A percentile compares a stretch with the other conserved stretches of the same genome.
These are phyloP conservation scores for Austrofundulus limnaeus DNA, from an alignment of 2,113 vertebrate species.

Conservation along the genomic window DNA sequence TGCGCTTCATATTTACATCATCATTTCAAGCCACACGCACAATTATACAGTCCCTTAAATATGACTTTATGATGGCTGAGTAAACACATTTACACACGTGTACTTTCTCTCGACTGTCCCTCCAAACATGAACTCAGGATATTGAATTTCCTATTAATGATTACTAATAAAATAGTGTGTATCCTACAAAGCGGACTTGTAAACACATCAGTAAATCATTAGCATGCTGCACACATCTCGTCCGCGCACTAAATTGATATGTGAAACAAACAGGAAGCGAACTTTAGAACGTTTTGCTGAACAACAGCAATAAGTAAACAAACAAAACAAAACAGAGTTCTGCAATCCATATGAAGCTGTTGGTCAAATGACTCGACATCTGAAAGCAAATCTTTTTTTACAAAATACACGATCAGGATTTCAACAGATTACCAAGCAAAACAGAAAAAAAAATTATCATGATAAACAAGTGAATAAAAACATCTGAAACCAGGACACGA, in stretches of 20 bases:
- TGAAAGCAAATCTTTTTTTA: too few relatives aligned
- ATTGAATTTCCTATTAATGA: constrained; percentile 44
- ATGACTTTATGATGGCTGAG: constrained; percentile 29
- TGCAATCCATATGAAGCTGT: too few relatives aligned
- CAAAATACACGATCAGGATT: too few relatives aligned
- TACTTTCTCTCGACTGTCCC: constrained; percentile 8
- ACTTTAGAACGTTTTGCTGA: not conserved
- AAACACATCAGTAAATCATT: not conserved
- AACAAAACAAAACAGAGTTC: too few relatives aligned
- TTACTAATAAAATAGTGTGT: constrained; percentile 28
- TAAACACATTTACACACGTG: constrained; percentile 9
- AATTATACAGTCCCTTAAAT: constrained; percentile 26
- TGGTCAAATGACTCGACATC: too few relatives aligned
- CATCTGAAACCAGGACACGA: too few relatives aligned
- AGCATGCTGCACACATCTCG: not conserved
- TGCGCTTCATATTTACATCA: constrained; percentile 23
- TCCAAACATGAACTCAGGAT: constrained; percentile 45
- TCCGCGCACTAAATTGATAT: not conserved
- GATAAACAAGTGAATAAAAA: too few relatives aligned
- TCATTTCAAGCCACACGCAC: not conserved
- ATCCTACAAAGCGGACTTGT: constrained; percentile 6
- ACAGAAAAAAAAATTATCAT: too few relatives aligned
- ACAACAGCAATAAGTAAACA: too few relatives aligned
- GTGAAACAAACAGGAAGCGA: constrained; percentile 9
- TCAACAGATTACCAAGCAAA: too few relatives aligned